Percentiles rank a stretch among this genome's conserved stretches.
These are phyloP conservation scores for Anastatus disparis DNA, from an alignment of 1,140 invertebrate species.

Conservation along the genomic window DNA sequence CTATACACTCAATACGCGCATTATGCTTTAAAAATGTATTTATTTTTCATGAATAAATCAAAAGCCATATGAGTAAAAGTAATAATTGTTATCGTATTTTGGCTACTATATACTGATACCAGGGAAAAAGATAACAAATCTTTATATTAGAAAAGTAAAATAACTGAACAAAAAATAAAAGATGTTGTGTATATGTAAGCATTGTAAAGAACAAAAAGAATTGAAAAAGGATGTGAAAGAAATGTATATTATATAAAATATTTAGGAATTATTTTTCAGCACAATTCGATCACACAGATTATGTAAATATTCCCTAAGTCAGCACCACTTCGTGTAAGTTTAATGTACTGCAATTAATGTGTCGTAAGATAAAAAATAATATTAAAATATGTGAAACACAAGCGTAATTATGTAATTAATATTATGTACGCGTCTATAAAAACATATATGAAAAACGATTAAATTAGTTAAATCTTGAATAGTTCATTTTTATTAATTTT, in stretches of 20 bases:
- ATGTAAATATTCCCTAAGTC: constrained; percentile 52
- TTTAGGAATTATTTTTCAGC: constrained; percentile 47
- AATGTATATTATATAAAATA: constrained; percentile 44
- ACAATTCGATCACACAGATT: constrained; percentile 47
- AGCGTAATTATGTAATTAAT: constrained; percentile 23
- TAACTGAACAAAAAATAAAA: constrained; percentile 31
- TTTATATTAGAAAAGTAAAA: constrained; percentile 17
- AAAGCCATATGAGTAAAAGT: not conserved
- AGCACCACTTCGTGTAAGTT: constrained; percentile 52
- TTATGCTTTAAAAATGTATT: not conserved
- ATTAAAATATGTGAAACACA: constrained; percentile 9
- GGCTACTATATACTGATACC: constrained; percentile 29
- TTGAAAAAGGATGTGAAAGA: constrained; percentile 26
- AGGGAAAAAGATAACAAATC: constrained; percentile 34
- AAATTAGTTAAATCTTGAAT: constrained; percentile 33
- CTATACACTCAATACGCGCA: not conserved
- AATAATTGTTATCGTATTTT: constrained; percentile 35
- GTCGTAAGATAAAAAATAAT: constrained; percentile 32
- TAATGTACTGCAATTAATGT: constrained; percentile 54
- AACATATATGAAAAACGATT: constrained; percentile 30
- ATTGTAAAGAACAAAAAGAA: constrained; percentile 22
- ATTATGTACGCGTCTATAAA: constrained; percentile 20
- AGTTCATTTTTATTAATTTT: too few species aligned
- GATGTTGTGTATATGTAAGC: constrained; percentile 29
- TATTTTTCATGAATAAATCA: constrained; percentile 5